Evolutionary conservation across 2,113 vertebrate species (phyloP).

Genomic region (Heloderma charlesbogerti): DNA sequence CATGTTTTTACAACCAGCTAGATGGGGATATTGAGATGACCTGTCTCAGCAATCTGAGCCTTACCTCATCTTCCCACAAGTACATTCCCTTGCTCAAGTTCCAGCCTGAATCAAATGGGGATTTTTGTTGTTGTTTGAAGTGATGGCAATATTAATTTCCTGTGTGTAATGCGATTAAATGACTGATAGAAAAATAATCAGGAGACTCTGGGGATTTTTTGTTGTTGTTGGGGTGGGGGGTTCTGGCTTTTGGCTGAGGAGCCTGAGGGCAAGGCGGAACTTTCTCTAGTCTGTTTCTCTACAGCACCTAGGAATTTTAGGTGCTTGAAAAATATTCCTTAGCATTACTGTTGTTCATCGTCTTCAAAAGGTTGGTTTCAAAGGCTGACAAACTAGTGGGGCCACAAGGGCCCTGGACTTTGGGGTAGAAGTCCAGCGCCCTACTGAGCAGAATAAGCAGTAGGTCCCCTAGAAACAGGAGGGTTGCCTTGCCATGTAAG

Average conservation of each 20-base stretch:
- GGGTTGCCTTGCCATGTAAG: no score
- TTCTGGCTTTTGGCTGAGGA: background rate
- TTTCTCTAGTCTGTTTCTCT: background rate
- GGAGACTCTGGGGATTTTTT: background rate
- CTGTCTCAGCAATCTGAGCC: background rate
- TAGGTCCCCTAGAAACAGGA: background rate
- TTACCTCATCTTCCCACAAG: slow-evolving; percentile 3
- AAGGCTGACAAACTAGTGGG: background rate
- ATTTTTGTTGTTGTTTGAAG: slow-evolving; percentile 24
- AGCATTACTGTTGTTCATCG: background rate
- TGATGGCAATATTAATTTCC: slow-evolving; percentile 13
- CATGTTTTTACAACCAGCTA: slow-evolving; percentile 20
- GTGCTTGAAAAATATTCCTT: background rate
- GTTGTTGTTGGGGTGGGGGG: background rate
- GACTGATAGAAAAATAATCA: background rate
- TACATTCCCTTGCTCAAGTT: slow-evolving; percentile 8
- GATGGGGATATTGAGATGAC: slow-evolving; percentile 32
- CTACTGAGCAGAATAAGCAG: background rate
- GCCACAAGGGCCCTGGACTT: background rate
- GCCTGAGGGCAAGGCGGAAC: background rate
- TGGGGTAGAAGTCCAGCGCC: background rate
- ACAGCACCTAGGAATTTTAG: background rate
- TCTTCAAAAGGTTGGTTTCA: background rate
- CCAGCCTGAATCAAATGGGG: slow-evolving; percentile 4
- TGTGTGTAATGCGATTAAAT: background rate